phyloP scores from a whole-genome alignment of 2,797 vertebrate species.

The Peromyscus melanophrys region DNA sequence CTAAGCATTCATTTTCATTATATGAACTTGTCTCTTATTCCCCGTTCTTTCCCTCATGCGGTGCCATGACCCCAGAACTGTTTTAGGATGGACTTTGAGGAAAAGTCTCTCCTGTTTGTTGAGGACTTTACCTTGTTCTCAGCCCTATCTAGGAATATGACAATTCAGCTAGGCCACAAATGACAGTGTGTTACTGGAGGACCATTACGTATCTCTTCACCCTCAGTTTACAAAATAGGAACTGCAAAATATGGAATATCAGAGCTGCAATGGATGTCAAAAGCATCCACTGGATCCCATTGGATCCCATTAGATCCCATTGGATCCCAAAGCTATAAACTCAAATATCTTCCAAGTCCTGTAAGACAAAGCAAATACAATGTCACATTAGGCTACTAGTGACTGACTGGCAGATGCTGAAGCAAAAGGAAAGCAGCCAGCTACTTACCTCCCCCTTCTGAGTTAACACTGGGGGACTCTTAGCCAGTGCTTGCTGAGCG shows the following conservation, averaged over 20 bases:
- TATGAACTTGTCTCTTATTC: not conserved
- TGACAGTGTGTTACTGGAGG: not conserved
- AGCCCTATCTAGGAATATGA: not conserved
- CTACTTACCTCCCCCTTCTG: not conserved
- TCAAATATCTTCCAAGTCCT: not conserved
- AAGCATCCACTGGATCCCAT: not conserved
- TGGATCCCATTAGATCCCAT: too few relatives aligned
- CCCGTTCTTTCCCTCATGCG: not conserved
- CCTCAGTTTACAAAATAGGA: not conserved
- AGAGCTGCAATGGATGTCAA: not conserved
- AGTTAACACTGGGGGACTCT: not conserved
- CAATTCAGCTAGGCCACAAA: not conserved
- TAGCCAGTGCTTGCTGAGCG: not conserved
- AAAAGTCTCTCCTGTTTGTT: not conserved
- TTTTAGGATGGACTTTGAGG: not conserved
- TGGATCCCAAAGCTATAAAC: slow-evolving; percentile 5
- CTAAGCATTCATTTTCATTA: not conserved
- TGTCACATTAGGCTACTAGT: too few relatives aligned
- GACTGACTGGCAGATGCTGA: not conserved
- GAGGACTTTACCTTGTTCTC: not conserved
- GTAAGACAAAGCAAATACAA: not conserved
- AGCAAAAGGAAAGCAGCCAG: not conserved
- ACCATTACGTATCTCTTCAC: not conserved
- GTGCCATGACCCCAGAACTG: not conserved
- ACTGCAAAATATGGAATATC: not conserved